phyloP scores from a whole-genome alignment of 2,888 invertebrate genomes.

The Agrotis exclamationis region DNA sequence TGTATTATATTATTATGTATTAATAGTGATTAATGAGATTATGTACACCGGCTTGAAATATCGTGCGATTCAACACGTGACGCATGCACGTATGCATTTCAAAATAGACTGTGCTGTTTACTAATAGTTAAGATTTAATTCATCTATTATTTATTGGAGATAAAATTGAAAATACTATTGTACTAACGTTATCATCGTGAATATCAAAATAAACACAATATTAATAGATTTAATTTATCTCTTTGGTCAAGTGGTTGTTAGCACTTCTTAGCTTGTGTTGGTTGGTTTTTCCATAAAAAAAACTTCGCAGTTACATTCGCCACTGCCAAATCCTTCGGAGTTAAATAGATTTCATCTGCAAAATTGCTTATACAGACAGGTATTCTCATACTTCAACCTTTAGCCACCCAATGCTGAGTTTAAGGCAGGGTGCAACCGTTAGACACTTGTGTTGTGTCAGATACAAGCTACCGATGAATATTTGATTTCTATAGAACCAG shows the following conservation, averaged over 20 bases:
- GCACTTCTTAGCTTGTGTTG: background rate
- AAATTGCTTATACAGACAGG: constrained; percentile 1
- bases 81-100: constrained; percentile 20
- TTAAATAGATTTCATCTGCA: background rate
- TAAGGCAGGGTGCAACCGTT: too few relatives aligned
- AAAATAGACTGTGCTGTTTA: constrained; percentile 20
- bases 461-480: too few relatives aligned
- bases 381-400: too few relatives aligned
- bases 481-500: too few relatives aligned
- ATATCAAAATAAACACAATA: background rate
- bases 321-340: too few relatives aligned
- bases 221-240: background rate
- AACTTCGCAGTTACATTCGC: background rate
- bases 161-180: background rate
- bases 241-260: background rate
- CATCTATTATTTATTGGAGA: background rate
- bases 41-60: constrained; percentile 18
- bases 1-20: constrained; percentile 27
- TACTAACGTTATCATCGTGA: background rate
- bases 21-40: constrained; percentile 35
- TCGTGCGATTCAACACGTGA: constrained; percentile 18
- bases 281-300: background rate
- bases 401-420: too few relatives aligned
- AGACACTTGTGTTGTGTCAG: too few relatives aligned
- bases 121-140: background rate